A percentile compares a stretch with the other conserved stretches of the same genome.
phyloP scores from a whole-genome alignment of 2,797 vertebrate species.

The Coracias cyanogaster region DNA sequence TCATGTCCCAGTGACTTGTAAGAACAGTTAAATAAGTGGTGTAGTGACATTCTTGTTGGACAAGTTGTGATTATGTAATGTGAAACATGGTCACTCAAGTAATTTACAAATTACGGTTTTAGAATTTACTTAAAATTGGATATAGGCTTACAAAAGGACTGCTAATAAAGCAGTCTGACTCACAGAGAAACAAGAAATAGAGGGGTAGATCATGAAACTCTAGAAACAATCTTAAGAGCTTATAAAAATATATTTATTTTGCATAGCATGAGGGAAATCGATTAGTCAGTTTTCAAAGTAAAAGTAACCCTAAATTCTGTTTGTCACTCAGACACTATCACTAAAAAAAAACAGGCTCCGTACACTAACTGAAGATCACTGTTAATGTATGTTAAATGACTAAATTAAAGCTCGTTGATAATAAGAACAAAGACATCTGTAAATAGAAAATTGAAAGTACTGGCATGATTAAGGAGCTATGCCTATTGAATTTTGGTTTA shows the following conservation, averaged over 20 bases:
- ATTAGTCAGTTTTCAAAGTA: background rate
- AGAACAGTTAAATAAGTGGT: background rate
- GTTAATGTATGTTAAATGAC: background rate
- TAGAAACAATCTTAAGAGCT: background rate
- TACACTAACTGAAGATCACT: background rate
- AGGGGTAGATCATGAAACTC: background rate
- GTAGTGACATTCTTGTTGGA: background rate
- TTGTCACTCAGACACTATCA: background rate
- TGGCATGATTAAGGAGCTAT: background rate
- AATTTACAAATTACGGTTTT: background rate
- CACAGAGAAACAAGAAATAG: background rate
- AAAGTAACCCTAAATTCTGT: background rate
- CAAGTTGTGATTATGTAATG: background rate
- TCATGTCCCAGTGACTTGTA: background rate
- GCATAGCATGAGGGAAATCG: background rate
- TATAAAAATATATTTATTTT: background rate
- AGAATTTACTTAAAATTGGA: background rate
- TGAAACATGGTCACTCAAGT: background rate
- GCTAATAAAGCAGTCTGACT: background rate
- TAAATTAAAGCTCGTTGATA: background rate
- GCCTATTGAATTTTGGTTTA: background rate
- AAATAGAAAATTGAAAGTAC: background rate
- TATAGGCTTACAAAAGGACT: background rate
- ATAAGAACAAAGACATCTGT: background rate
- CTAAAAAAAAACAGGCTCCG: background rate